Percentiles rank a stretch among this genome's conserved stretches.
Conservation (phyloP, 2,113 vertebrate genomes). For the Oxyura jamaicensis region DNA sequence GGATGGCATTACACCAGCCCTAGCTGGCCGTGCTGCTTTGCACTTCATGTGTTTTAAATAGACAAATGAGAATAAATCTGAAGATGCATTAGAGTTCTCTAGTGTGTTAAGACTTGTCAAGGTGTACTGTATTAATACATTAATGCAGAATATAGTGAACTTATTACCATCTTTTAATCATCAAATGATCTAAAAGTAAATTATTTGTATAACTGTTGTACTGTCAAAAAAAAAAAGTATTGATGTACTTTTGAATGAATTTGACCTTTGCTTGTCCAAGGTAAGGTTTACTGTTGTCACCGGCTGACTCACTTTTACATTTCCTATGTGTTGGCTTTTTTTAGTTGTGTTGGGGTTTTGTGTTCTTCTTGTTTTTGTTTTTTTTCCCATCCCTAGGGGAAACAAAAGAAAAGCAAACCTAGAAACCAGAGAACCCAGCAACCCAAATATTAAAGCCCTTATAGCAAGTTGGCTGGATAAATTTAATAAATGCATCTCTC, state of each 20-base stretch:
- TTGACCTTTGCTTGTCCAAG: background rate
- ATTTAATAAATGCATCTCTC: background rate
- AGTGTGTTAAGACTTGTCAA: background rate
- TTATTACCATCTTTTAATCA: background rate
- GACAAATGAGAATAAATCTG: background rate
- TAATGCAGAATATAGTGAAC: background rate
- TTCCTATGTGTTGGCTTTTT: background rate
- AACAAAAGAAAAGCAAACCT: background rate
- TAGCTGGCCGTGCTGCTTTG: background rate
- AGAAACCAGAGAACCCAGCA: background rate
- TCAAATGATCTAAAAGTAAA: background rate
- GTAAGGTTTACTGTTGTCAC: background rate
- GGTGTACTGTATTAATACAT: background rate
- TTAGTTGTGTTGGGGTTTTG: background rate
- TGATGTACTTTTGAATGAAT: background rate
- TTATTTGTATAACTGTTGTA: background rate
- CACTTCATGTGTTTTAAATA: background rate
- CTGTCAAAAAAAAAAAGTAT: background rate
- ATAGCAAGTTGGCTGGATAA: background rate
- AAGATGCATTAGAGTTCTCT: background rate
- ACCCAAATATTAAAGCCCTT: background rate
- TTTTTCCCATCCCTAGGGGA: too few species aligned
- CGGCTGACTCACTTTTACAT: background rate
- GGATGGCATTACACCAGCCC: background rate
- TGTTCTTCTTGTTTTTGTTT: background rate